Conservation (phyloP, 2,888 invertebrate genomes). For the Anoncus sp. region DNA sequence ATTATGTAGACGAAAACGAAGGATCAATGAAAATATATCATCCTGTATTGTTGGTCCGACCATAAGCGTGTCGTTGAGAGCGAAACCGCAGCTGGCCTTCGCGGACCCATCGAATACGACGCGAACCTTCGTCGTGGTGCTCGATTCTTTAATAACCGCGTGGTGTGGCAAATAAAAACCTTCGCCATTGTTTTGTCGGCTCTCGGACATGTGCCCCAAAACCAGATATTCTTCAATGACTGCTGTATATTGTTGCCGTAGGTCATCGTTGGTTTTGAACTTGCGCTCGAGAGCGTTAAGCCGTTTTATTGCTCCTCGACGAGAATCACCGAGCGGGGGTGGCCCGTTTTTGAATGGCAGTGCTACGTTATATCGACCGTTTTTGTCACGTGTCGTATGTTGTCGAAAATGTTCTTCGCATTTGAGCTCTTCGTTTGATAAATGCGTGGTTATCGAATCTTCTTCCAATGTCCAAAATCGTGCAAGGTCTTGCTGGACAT, state of each 20-base stretch:
- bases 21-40: constrained; percentile 64
- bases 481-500: neutral
- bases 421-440: neutral
- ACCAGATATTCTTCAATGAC: constrained; percentile 47
- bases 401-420: constrained; percentile 35
- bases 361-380: constrained; percentile 30
- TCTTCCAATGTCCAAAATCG: constrained; percentile 40
- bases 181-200: neutral
- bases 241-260: constrained; percentile 3
- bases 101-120: constrained; percentile 69
- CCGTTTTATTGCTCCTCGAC: neutral
- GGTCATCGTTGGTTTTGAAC: constrained; percentile 6
- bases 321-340: constrained; percentile 18
- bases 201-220: constrained; percentile 16
- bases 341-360: constrained; percentile 32
- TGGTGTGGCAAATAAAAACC: constrained; percentile 61
- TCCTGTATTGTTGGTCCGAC: constrained; percentile 67
- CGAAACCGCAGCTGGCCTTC: constrained; percentile 41
- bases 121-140: constrained; percentile 63
- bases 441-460: neutral
- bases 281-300: constrained; percentile 35
- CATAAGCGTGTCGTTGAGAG: constrained; percentile 62
- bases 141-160: constrained; percentile 55
- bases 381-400: neutral
- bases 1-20: constrained; percentile 63